Conservation (phyloP, 2,888 invertebrate species). For the Zhuqinia jingwanae region DNA sequence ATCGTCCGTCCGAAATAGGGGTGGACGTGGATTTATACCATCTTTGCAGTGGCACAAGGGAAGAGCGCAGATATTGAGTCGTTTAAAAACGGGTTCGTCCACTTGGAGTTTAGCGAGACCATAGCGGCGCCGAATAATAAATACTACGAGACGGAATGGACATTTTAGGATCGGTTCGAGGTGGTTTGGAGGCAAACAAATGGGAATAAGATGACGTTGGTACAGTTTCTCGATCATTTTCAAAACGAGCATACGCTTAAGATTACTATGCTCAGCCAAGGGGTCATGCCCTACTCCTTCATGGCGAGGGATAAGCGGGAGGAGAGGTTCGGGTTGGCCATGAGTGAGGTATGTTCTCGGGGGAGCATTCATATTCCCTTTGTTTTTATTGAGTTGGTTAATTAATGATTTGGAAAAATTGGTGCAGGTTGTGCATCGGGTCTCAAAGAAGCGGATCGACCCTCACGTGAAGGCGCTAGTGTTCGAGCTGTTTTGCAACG, state of each 20-base stretch:
- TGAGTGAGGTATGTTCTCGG: constrained; percentile 81
- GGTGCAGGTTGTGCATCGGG: constrained; percentile 86
- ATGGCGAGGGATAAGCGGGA: constrained; percentile 94
- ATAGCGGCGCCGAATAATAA: constrained; percentile 82
- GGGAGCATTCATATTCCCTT: no score
- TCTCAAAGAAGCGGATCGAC: constrained; percentile 96
- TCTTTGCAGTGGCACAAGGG: constrained; percentile 82
- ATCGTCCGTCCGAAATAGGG: no score
- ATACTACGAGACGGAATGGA: constrained; percentile 84
- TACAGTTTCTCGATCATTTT: constrained; percentile 91
- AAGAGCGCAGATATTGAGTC: constrained; percentile 61
- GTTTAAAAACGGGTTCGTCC: constrained; percentile 85
- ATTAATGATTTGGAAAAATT: constrained; percentile 66
- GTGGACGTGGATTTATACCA: no score
- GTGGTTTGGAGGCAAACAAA: constrained; percentile 81
- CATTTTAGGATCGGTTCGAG: constrained; percentile 85
- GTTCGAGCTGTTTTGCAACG: constrained; percentile 98
- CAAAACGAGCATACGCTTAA: constrained; percentile 86
- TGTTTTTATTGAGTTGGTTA: no score
- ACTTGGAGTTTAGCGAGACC: constrained; percentile 85
- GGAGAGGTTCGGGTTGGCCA: constrained; percentile 89
- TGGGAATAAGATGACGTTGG: constrained; percentile 84
- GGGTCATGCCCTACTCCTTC: constrained; percentile 99
- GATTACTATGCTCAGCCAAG: constrained; percentile 99
- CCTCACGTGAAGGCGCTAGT: constrained; percentile 96